These are phyloP conservation scores for Thecocarcelia acutangulata DNA, from an alignment of 2,888 invertebrate genomes.

Conservation along the genomic window DNA sequence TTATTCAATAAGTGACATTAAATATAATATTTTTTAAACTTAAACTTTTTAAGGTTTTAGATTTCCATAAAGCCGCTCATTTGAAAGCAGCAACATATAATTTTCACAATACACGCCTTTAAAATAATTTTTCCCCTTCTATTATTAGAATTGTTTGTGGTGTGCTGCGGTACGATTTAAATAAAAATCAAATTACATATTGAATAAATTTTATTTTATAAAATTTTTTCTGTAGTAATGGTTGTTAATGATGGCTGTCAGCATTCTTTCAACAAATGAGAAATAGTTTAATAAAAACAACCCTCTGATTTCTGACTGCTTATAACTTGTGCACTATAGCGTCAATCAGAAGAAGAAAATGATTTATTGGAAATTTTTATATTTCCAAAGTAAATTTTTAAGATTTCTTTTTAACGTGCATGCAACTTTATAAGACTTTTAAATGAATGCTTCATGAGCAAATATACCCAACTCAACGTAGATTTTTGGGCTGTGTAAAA, in stretches of 20 bases:
- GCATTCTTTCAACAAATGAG: slow-evolving; percentile 18
- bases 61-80: not conserved
- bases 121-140: slow-evolving; percentile 2
- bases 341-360: no score
- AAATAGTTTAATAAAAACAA: slow-evolving; percentile 13
- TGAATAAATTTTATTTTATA: slow-evolving; percentile 23
- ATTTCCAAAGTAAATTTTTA: no score
- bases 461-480: no score
- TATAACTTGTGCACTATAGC: no score
- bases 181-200: slow-evolving; percentile 46
- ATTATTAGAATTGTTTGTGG: not conserved
- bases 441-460: no score
- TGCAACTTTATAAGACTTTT: no score
- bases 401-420: no score
- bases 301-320: not conserved
- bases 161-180: slow-evolving; percentile 9
- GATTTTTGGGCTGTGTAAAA: no score
- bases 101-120: slow-evolving; percentile 1
- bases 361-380: no score
- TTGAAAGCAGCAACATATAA: not conserved
- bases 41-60: not conserved
- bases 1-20: not conserved
- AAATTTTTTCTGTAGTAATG: not conserved
- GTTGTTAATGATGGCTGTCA: slow-evolving; percentile 6
- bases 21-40: no score